Percentiles rank a stretch among this genome's conserved stretches.
Conservation (phyloP, 2,113 vertebrate genomes). For the Neogobius melanostomus region DNA sequence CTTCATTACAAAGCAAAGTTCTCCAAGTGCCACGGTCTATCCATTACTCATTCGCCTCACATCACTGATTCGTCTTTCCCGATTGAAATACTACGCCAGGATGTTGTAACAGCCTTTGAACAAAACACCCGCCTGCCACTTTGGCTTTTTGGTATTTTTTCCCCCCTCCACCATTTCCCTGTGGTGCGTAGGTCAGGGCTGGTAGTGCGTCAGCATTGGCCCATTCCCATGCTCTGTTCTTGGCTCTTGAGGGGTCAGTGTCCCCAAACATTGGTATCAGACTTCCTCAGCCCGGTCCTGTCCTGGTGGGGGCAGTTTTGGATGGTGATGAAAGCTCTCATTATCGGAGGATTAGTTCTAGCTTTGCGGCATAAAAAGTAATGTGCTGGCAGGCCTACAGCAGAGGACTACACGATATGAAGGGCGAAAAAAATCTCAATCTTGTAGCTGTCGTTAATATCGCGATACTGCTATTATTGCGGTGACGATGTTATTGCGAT, state of each 20-base stretch:
- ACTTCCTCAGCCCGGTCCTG: constrained; percentile 26
- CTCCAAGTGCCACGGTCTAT: no score
- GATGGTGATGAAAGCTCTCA: constrained; percentile 6
- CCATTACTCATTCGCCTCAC: no score
- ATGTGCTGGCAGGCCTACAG: not conserved
- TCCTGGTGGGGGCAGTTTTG: constrained; percentile 27
- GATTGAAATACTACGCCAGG: not conserved
- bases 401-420: no score
- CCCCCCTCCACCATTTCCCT: constrained; percentile 20
- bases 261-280: constrained; percentile 41
- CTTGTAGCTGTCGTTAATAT: no score
- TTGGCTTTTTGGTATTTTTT: constrained; percentile 29
- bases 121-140: constrained; percentile 25
- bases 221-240: constrained; percentile 35
- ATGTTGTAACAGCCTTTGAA: not conserved
- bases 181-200: constrained; percentile 12
- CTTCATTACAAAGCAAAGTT: no score
- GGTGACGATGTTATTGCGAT: no score
- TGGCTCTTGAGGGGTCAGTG: constrained; percentile 20
- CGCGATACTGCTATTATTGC: no score
- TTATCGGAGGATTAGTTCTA: constrained; percentile 33
- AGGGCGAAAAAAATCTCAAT: no score
- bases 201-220: constrained; percentile 24
- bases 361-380: not conserved
- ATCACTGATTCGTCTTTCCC: no score